Evolutionary conservation across 2,113 vertebrate genomes (phyloP).

Genomic region (Malurus melanocephalus): DNA sequence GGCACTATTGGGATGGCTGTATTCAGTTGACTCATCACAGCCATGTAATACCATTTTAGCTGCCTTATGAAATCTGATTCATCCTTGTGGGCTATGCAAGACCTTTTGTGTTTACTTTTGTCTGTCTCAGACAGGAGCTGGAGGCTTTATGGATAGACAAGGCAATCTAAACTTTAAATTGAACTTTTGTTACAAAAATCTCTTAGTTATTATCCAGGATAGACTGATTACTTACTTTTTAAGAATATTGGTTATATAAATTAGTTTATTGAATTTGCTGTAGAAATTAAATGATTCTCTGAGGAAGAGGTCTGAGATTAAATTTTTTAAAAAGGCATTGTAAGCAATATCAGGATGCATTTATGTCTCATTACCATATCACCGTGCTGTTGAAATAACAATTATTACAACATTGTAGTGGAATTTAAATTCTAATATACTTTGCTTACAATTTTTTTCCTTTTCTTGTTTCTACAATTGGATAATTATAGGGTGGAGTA

Average conservation of each 20-base stretch:
- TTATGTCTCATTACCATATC: conserved; percentile 11
- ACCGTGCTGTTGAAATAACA: conserved; percentile 52
- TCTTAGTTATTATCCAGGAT: not conserved
- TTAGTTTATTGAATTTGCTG: conserved; percentile 21
- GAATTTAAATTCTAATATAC: conserved; percentile 40
- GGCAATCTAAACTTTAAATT: not conserved
- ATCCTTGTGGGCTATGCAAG: not conserved
- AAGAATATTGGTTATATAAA: not conserved
- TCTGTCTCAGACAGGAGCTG: not conserved
- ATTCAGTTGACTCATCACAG: not conserved
- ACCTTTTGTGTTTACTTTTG: not conserved
- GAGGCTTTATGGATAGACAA: not conserved
- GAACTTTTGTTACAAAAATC: not conserved
- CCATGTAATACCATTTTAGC: not conserved
- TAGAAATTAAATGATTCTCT: conserved; percentile 21
- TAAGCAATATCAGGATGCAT: not conserved
- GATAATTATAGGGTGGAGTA: conserved; percentile 35
- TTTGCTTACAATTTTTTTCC: conserved; percentile 11
- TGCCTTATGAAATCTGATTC: conserved; percentile 2
- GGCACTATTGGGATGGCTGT: not conserved
- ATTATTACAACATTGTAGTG: conserved; percentile 16
- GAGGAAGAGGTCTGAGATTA: not conserved
- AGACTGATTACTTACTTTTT: not conserved
- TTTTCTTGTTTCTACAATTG: conserved; percentile 43
- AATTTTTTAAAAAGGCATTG: not conserved